Conservation (phyloP, 2,797 vertebrate species). For the Microctenopoma stevenorrisi region DNA sequence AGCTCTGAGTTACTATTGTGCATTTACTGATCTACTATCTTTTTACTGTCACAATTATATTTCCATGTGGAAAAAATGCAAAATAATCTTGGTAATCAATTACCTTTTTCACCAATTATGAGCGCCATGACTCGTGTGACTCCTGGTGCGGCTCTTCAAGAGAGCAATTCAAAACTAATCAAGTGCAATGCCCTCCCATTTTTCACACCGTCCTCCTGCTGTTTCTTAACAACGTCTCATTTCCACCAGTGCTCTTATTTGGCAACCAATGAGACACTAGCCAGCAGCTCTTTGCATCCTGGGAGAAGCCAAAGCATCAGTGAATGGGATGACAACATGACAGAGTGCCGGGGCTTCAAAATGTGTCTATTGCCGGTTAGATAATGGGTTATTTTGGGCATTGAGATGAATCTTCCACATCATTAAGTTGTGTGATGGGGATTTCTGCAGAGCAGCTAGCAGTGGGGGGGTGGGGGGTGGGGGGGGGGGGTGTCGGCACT, state of each 20-base stretch:
- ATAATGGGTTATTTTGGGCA: constrained; percentile 71
- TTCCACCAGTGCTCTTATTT: constrained; percentile 47
- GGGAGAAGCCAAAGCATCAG: constrained; percentile 34
- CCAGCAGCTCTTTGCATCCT: constrained; percentile 30
- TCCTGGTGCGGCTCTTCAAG: constrained; percentile 34
- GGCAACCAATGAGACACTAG: constrained; percentile 35
- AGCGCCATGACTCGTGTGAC: constrained; percentile 8
- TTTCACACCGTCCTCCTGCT: constrained; percentile 49
- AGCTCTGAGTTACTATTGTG: background rate
- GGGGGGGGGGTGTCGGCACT: background rate
- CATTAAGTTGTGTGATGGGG: constrained; percentile 68
- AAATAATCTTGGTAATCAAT: constrained; percentile 13
- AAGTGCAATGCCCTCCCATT: constrained; percentile 52
- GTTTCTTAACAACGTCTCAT: constrained; percentile 48
- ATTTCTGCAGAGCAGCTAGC: constrained; percentile 51
- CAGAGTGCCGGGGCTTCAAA: constrained; percentile 48
- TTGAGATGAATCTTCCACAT: constrained; percentile 71
- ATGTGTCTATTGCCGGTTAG: constrained; percentile 63
- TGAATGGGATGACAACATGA: constrained; percentile 62
- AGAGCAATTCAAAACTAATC: constrained; percentile 62
- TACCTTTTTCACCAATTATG: constrained; percentile 51
- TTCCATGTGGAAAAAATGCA: constrained; percentile 9
- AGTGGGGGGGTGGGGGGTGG: constrained; percentile 8
- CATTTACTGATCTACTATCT: background rate
- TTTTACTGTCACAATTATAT: background rate